Evolutionary conservation across 2,113 vertebrate species (phyloP).

Genomic region (Marmota monax): DNA sequence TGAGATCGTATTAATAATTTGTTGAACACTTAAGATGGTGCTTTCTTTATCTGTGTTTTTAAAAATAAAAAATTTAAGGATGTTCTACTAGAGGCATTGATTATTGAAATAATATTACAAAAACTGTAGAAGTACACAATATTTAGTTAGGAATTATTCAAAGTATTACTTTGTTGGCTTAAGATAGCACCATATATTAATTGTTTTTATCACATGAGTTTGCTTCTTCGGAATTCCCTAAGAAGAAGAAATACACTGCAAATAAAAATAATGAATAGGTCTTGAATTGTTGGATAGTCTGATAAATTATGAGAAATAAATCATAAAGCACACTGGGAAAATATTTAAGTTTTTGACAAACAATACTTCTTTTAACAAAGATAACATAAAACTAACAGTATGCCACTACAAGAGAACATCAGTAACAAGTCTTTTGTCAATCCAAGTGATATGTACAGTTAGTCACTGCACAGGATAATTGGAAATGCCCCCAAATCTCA

Average conservation of each 20-base stretch:
- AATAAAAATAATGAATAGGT: background rate
- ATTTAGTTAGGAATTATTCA: background rate
- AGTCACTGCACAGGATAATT: background rate
- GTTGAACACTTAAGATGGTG: background rate
- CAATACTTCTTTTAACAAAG: background rate
- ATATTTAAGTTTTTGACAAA: conserved; percentile 6
- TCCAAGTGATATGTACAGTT: conserved; percentile 10
- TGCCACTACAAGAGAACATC: background rate
- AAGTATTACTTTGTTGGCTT: background rate
- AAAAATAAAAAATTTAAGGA: background rate
- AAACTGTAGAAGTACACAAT: background rate
- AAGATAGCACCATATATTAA: background rate
- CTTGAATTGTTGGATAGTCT: background rate
- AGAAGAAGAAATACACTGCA: background rate
- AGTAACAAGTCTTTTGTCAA: background rate
- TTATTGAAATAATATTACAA: background rate
- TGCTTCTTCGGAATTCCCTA: background rate
- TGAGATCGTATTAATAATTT: background rate
- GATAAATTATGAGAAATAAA: background rate
- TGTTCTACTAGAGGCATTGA: background rate
- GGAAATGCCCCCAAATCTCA: background rate
- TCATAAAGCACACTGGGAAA: background rate
- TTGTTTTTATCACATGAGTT: background rate
- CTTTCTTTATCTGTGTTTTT: conserved; percentile 1
- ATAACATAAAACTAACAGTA: background rate